These are phyloP conservation scores for Sycophila sp. DNA, from an alignment of 1,140 invertebrate genomes.

Conservation along the genomic window DNA sequence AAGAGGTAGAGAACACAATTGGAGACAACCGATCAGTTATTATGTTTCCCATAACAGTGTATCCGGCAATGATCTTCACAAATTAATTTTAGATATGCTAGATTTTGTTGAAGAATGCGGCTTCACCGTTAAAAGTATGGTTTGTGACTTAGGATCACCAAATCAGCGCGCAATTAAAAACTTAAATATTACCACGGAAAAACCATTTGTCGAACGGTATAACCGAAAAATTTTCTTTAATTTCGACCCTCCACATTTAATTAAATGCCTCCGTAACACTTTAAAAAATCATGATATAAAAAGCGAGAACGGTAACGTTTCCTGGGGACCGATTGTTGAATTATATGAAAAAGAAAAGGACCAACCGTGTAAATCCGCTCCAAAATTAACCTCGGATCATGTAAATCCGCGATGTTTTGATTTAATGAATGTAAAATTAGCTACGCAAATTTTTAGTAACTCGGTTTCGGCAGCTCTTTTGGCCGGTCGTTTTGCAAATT, in stretches of 20 bases:
- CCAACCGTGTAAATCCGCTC: constrained; percentile 11
- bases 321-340: not conserved
- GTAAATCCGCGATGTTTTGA: constrained; percentile 25
- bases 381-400: constrained; percentile 36
- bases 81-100: no score
- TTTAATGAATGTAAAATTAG: constrained; percentile 35
- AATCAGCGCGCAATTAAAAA: no score
- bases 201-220: no score
- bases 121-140: no score
- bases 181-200: no score
- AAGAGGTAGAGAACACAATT: not conserved
- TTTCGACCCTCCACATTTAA: constrained; percentile 27
- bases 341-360: not conserved
- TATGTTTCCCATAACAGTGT: not conserved
- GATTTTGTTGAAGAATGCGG: no score
- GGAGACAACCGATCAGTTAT: not conserved
- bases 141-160: no score
- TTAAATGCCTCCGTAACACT: constrained; percentile 34
- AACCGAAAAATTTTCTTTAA: constrained; percentile 27
- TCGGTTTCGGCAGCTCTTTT: constrained; percentile 31
- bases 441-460: constrained; percentile 40
- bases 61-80: no score
- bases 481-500: constrained; percentile 14
- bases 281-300: constrained; percentile 4
- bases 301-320: not conserved